Conservation (phyloP, 2,888 invertebrate genomes). For the Orthonevra nobilis region DNA sequence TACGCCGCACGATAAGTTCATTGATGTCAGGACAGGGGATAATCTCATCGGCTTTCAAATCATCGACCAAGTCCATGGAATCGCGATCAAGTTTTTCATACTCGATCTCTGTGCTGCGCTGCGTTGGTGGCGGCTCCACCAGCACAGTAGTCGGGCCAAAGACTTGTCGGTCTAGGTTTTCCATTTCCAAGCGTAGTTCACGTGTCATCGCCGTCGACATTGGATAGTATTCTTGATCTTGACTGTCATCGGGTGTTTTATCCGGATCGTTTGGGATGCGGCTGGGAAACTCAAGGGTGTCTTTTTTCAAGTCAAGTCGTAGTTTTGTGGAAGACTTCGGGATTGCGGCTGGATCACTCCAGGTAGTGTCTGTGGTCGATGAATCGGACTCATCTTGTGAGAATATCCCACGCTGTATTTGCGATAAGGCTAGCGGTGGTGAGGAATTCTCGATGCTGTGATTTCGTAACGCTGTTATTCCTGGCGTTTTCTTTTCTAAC, state of each 20-base stretch:
- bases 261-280: slow-evolving; percentile 75
- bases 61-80: slow-evolving; percentile 78
- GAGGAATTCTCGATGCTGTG: slow-evolving; percentile 32
- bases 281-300: slow-evolving; percentile 75
- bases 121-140: slow-evolving; percentile 60
- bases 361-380: slow-evolving; percentile 77
- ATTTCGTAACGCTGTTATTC: slow-evolving; percentile 2
- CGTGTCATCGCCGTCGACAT: slow-evolving; percentile 93
- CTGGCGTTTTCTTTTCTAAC: slow-evolving; percentile 75
- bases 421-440: slow-evolving; percentile 80
- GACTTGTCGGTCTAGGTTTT: slow-evolving; percentile 91
- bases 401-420: slow-evolving; percentile 80
- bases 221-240: slow-evolving; percentile 91
- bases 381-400: slow-evolving; percentile 81
- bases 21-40: slow-evolving; percentile 76
- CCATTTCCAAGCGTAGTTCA: slow-evolving; percentile 89
- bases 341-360: slow-evolving; percentile 74
- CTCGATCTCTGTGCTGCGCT: slow-evolving; percentile 74
- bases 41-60: slow-evolving; percentile 78
- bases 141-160: slow-evolving; percentile 82
- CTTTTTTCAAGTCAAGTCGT: slow-evolving; percentile 66
- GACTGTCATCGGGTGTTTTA: slow-evolving; percentile 89
- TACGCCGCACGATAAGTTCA: slow-evolving; percentile 75
- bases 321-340: slow-evolving; percentile 69
- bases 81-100: slow-evolving; percentile 79